Percentiles rank a stretch among this genome's conserved stretches.
These are phyloP conservation scores for Scaptodrosophila lebanonensis DNA, from an alignment of 1,140 invertebrate genomes.

Conservation along the genomic window DNA sequence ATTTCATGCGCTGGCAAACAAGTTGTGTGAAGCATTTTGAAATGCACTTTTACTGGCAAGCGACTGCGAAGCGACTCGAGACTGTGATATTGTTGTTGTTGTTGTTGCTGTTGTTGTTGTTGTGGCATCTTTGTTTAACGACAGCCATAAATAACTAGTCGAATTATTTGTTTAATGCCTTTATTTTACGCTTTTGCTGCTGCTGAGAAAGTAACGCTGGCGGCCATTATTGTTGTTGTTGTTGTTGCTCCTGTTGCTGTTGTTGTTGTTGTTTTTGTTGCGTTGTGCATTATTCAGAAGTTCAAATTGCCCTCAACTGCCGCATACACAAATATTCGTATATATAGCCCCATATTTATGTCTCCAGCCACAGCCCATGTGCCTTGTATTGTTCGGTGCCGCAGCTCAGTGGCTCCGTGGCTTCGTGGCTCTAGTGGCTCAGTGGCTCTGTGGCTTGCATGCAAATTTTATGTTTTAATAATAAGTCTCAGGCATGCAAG, in stretches of 20 bases:
- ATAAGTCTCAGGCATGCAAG: conserved; percentile 71
- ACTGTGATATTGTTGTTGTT: no score
- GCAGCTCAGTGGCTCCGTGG: conserved; percentile 27
- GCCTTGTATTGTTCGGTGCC: conserved; percentile 20
- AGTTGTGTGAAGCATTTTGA: no score
- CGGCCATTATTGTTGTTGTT: conserved; percentile 6
- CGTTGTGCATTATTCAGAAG: conserved; percentile 53
- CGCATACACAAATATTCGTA: conserved; percentile 39
- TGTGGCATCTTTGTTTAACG: no score
- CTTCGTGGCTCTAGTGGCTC: conserved; percentile 30
- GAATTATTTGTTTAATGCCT: conserved; percentile 45
- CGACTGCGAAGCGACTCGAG: no score
- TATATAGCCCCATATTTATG: conserved; percentile 45
- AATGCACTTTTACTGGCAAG: no score
- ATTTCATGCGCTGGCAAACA: no score
- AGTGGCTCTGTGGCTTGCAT: conserved; percentile 53
- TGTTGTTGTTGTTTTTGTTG: conserved; percentile 9
- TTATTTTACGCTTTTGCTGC: conserved; percentile 10
- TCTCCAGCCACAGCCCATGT: conserved; percentile 8
- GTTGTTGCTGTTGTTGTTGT: no score
- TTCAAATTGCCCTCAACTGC: conserved; percentile 52
- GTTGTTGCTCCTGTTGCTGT: conserved; percentile 22
- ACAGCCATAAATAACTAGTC: conserved; percentile 43
- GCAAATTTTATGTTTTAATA: conserved; percentile 75
- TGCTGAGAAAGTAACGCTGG: no score